Conservation (phyloP, 2,888 invertebrate species). For the Caenorhabditis sp. region DNA sequence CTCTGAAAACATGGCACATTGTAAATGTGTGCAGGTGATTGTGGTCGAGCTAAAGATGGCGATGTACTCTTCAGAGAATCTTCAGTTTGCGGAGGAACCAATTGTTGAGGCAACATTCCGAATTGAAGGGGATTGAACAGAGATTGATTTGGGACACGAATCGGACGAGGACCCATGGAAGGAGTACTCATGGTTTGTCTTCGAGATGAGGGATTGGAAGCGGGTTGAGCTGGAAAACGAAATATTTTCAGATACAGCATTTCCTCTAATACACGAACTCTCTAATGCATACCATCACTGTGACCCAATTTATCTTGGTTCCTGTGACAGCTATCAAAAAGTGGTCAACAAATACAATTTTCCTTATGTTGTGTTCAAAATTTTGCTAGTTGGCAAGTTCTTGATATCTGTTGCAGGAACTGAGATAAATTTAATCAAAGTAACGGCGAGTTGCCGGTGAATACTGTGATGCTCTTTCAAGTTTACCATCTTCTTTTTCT, state of each 20-base stretch:
- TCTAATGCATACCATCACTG: too few relatives aligned
- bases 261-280: too few relatives aligned
- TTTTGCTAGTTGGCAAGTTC: too few relatives aligned
- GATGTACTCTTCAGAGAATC: slow-evolving; percentile 15
- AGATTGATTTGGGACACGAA: slow-evolving; percentile 34
- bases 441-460: too few relatives aligned
- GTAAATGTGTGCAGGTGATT: slow-evolving; percentile 26
- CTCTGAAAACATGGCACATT: slow-evolving; percentile 45
- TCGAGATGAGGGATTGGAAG: slow-evolving; percentile 31
- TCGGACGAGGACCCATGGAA: slow-evolving; percentile 25
- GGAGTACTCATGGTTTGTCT: slow-evolving; percentile 40
- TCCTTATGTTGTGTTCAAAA: too few relatives aligned
- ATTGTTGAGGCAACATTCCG: slow-evolving; percentile 11
- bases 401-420: too few relatives aligned
- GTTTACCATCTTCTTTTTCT: slow-evolving; percentile 35
- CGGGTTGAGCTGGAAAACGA: not conserved
- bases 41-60: slow-evolving; percentile 12
- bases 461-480: too few relatives aligned
- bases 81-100: not conserved
- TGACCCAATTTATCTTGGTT: too few relatives aligned
- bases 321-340: too few relatives aligned
- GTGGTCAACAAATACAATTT: too few relatives aligned
- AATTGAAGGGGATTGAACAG: slow-evolving; percentile 36
- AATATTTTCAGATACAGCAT: not conserved
- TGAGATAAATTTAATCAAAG: too few relatives aligned